Evolutionary conservation across 1,140 invertebrate species (phyloP).

Genomic region (Hyphantria cunea): DNA sequence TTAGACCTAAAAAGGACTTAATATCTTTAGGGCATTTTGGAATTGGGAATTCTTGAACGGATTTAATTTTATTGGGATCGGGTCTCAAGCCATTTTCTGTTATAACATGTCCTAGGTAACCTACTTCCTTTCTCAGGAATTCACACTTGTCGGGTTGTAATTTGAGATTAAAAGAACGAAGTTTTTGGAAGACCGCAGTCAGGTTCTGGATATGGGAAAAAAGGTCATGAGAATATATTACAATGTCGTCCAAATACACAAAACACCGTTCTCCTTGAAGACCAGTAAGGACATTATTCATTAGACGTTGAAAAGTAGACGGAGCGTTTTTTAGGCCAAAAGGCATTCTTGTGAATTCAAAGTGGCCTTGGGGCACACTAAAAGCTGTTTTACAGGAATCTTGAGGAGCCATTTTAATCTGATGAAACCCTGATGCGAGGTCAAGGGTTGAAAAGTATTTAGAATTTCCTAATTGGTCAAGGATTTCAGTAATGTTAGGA

Average conservation of each 20-base stretch:
- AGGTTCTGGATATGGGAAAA: conserved; percentile 62
- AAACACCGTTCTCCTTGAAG: conserved; percentile 37
- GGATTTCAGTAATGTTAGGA: conserved; percentile 18
- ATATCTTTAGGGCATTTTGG: not conserved
- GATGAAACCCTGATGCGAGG: conserved; percentile 72
- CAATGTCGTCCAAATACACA: conserved; percentile 78
- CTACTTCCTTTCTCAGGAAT: not conserved
- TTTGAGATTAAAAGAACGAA: conserved; percentile 57
- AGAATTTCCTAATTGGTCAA: conserved; percentile 14
- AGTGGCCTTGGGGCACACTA: conserved; percentile 44
- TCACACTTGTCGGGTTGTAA: not conserved
- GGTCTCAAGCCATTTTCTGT: not conserved
- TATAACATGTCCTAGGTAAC: not conserved
- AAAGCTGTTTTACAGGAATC: conserved; percentile 52
- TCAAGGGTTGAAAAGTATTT: conserved; percentile 59
- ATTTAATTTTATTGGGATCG: not conserved
- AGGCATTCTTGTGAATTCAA: conserved; percentile 21
- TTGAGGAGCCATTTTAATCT: conserved; percentile 44
- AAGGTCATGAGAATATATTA: conserved; percentile 50
- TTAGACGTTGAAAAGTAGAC: not conserved
- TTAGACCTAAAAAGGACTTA: not conserved
- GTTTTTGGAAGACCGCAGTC: conserved; percentile 45
- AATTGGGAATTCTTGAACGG: not conserved
- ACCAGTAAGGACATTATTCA: not conserved
- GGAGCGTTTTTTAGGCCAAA: not conserved